Conservation (phyloP, 2,113 vertebrate species). For the Sterna hirundo region DNA sequence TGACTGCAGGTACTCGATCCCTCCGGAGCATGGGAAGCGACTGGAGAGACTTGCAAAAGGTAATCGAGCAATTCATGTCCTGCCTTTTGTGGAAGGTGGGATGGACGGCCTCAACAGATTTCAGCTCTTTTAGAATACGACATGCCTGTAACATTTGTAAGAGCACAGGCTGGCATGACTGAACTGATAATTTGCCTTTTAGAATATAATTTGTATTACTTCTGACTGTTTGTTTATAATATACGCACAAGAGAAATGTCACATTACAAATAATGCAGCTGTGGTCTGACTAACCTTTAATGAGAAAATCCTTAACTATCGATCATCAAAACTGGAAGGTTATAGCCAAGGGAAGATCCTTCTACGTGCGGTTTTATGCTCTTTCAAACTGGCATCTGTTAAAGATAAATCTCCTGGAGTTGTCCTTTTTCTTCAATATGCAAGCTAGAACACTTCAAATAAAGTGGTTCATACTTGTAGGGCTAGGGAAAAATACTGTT, state of each 20-base stretch:
- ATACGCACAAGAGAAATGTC: not conserved
- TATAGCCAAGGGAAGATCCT: not conserved
- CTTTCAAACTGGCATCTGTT: not conserved
- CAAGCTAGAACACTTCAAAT: not conserved
- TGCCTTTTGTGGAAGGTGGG: not conserved
- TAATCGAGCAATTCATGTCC: conserved; percentile 31
- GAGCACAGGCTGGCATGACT: not conserved
- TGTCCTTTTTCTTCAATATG: not conserved
- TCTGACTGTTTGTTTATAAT: not conserved
- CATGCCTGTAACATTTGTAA: not conserved
- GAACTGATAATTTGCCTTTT: not conserved
- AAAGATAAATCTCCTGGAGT: not conserved
- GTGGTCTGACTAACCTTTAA: not conserved
- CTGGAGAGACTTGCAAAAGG: conserved; percentile 96
- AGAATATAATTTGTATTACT: not conserved
- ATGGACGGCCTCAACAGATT: not conserved
- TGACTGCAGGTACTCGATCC: conserved; percentile 89
- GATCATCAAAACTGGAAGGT: not conserved
- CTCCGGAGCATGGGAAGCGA: conserved; percentile 93
- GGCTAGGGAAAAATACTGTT: not conserved
- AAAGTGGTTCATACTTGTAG: not conserved
- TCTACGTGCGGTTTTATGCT: fast-evolving
- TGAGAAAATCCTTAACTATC: not conserved
- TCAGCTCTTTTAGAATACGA: not conserved
- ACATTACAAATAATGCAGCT: not conserved